Evolutionary conservation across 2,797 vertebrate genomes (phyloP).

Genomic region (Pseudochirops corinnae): DNA sequence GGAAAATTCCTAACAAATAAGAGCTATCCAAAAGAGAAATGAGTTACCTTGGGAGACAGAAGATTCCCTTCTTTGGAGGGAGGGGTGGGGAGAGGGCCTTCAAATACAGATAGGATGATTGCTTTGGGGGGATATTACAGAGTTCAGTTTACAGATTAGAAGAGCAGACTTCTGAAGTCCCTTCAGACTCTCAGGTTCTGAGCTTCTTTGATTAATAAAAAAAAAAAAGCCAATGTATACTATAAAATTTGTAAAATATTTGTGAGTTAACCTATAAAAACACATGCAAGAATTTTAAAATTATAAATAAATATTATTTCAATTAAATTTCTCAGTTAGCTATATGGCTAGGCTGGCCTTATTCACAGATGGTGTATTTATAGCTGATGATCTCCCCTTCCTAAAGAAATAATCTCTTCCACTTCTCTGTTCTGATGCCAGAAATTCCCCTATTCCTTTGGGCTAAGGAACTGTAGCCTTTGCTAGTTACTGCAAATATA

Average conservation of each 20-base stretch:
- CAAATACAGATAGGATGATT: background rate
- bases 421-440: background rate
- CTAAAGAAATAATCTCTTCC: background rate
- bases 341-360: background rate
- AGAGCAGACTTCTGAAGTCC: background rate
- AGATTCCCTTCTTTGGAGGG: background rate
- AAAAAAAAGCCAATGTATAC: background rate
- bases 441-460: background rate
- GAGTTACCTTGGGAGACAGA: background rate
- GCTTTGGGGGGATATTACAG: background rate
- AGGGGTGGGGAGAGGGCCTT: background rate
- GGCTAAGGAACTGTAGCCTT: background rate
- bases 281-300: background rate
- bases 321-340: background rate
- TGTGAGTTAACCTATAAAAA: background rate
- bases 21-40: background rate
- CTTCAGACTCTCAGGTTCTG: background rate
- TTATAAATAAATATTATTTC: background rate
- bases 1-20: background rate
- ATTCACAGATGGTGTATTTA: background rate
- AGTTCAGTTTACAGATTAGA: background rate
- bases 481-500: background rate
- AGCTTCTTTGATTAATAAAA: background rate
- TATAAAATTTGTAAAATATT: background rate
- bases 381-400: background rate